Evolutionary conservation across 2,797 vertebrate species (phyloP), one percentile per base, ranked within the genome.

Genomic region (Rhincodon typus): DNA sequence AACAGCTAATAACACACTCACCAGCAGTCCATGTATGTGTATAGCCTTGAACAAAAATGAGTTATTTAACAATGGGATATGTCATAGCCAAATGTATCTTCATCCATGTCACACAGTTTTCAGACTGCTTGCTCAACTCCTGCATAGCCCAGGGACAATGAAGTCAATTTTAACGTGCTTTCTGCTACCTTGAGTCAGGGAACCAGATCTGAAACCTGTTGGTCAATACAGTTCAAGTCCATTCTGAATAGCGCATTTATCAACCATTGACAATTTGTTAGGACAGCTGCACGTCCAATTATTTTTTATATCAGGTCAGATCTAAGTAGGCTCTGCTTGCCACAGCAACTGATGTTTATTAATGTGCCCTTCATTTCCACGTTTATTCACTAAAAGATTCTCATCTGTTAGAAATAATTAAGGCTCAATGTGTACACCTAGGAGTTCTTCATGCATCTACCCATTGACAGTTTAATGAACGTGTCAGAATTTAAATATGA

Each of bases 401-500:
- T 77, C 5, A 70, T 46, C 70, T 77, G 70, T 70, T 53, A n/a
- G 67, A 95, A 77, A 95, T 57, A 77, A 72, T 95, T 77, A 74
- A 77, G n/a, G 94, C 46, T 21, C 7, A 53, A 50, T 77, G 70
- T 50, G 27, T 69, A 69, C 66, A 93, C 4, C n/a, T 69, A 21
- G 25, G 62, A 19, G 10, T 25, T 69, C 90, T n/a, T 67, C 21
- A 67, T 93, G 34, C n/a, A 93, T 93, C 90, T 67, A 42, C 34
- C 57, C 90, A 93, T 42, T 25, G 66, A 93, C 90, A 93, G 90
- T 93, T 93, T 93, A 93, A 93, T 69, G 67, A 93, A 93, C n/a
- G 42, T 93, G 90, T 69, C 90, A 93, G 62, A 42, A 69, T n/a
- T 69, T 93, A 93, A 93, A 93, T 93, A 93, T 93, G 90, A 93